These are phyloP conservation scores for Thecophora atra DNA, from an alignment of 2,888 invertebrate genomes.

Conservation along the genomic window DNA sequence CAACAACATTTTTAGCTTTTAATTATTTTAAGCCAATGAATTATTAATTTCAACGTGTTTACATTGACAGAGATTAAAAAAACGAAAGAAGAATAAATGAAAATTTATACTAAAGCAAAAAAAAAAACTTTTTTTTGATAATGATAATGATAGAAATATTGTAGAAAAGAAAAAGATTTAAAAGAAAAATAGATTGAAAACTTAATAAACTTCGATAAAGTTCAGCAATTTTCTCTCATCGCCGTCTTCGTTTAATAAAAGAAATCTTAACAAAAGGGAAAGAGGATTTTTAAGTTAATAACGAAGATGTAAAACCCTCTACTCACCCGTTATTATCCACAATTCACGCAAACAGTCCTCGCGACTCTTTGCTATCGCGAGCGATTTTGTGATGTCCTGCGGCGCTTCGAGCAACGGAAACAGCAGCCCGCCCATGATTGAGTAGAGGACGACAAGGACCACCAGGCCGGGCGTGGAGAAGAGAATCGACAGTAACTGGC, in stretches of 20 bases:
- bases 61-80: background rate
- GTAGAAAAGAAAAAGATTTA: too few relatives aligned
- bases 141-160: too few relatives aligned
- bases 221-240: too few relatives aligned
- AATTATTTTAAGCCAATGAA: background rate
- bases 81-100: background rate
- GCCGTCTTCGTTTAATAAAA: background rate
- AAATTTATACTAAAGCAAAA: background rate
- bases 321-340: slow-evolving; percentile 82
- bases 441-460: slow-evolving; percentile 77
- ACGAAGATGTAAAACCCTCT: background rate
- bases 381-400: slow-evolving; percentile 71
- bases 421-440: slow-evolving; percentile 78
- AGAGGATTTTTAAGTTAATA: too few relatives aligned
- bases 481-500: slow-evolving; percentile 58
- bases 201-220: too few relatives aligned
- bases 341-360: slow-evolving; percentile 78
- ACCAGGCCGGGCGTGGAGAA: slow-evolving; percentile 72
- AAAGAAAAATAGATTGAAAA: too few relatives aligned
- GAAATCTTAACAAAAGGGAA: background rate
- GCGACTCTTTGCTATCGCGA: slow-evolving; percentile 72
- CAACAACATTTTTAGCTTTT: slow-evolving; percentile 12
- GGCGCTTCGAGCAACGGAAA: slow-evolving; percentile 80
- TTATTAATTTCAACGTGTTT: slow-evolving; percentile 2
- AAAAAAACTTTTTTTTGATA: too few relatives aligned